These are phyloP conservation scores for Zelleria hepariella DNA, from an alignment of 2,888 invertebrate species.

Conservation along the genomic window DNA sequence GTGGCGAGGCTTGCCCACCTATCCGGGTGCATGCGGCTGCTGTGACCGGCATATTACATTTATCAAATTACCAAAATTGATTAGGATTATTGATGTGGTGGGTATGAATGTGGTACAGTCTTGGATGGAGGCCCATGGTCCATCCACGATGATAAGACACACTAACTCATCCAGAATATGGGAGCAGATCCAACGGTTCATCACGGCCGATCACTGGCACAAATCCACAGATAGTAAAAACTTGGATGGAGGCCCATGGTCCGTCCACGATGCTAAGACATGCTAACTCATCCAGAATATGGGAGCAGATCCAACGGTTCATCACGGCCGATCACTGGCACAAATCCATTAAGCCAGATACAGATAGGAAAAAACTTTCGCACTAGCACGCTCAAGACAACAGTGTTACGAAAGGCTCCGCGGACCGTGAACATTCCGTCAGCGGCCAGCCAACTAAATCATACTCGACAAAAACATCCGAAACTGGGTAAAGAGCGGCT, in stretches of 20 bases:
- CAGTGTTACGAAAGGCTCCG: constrained; percentile 65
- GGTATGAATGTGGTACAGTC: too few relatives aligned
- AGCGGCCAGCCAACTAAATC: constrained; percentile 43
- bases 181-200: constrained; percentile 10
- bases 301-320: constrained; percentile 9
- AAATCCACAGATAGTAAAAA: constrained; percentile 35
- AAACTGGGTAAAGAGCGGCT: neutral
- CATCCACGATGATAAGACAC: too few relatives aligned
- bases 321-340: constrained; percentile 27
- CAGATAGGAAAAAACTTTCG: constrained; percentile 52
- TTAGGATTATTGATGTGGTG: too few relatives aligned
- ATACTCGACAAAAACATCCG: constrained; percentile 47
- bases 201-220: constrained; percentile 29
- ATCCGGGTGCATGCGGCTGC: too few relatives aligned
- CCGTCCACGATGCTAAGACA: too few relatives aligned
- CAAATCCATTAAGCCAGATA: constrained; percentile 49
- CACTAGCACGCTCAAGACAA: constrained; percentile 51
- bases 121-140: too few relatives aligned
- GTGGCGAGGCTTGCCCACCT: too few relatives aligned
- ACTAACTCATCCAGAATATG: neutral
- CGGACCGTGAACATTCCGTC: constrained; percentile 68
- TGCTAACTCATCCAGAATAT: neutral
- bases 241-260: too few relatives aligned
- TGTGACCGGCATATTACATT: too few relatives aligned
- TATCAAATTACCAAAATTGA: too few relatives aligned